Evolutionary conservation across 2,113 vertebrate genomes (phyloP), one percentile per base, ranked within the genome.

Genomic region (Crotophaga sulcirostris): DNA sequence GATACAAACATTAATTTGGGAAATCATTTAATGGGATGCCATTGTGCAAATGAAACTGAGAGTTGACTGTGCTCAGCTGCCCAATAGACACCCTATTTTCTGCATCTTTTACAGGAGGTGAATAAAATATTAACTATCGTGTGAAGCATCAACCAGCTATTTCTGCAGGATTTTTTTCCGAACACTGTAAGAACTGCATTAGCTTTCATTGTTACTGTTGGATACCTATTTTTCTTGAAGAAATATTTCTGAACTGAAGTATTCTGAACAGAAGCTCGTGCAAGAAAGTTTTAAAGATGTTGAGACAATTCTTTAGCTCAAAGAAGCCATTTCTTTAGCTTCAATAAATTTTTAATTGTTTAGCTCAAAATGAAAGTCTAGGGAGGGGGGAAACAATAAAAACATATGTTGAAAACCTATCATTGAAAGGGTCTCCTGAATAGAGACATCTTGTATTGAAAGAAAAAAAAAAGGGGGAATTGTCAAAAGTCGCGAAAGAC

Each of bases 1-100:
- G 45, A 88, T 31, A 83, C 12, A 87, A 83, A 85, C 68, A 70
- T 55, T 80, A 63, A 91, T 94, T 90, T 97, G 67, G 38, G 34
- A 55, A 72, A 68, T 21, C 68, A 28, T 49, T 90, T 91, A 80
- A 91, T 55, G n/a, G 49, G 42, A 70, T 88, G 38, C 9, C 66
- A 77, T 63, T 60, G 59, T 55, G 55, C 38, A 96, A 95, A 93
- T 77, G 69, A 70, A 96, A 91, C 29, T 1, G 4, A 73, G 67
- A 85, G 63, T 20, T 70, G 89, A 64, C 31, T 91, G 45, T 2
- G 13, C 56, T 89, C 52, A 94, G 64, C 52, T 73, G 63, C 44
- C 28, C 67, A 88, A 34, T 28, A 87, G 54, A 66, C 59, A 59
- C 6, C 34, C 14, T 7, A 45, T 74, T 94, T 63, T 85, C 59